These are phyloP conservation scores for Poecilia gillii DNA, from an alignment of 2,797 vertebrate species.

Conservation along the genomic window DNA sequence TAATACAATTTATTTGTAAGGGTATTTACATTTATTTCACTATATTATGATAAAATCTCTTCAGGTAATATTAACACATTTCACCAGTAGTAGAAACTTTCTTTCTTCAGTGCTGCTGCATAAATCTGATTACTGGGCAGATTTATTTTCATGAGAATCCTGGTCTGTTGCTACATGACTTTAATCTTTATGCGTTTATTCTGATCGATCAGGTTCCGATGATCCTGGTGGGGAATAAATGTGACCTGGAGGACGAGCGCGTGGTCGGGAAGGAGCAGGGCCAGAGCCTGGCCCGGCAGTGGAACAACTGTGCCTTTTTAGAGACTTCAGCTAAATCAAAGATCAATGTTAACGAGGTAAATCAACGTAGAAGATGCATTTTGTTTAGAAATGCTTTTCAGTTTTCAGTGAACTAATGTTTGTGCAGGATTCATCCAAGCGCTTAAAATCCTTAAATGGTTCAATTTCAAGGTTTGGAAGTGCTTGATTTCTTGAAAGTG, in stretches of 20 bases:
- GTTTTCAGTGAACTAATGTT: neutral
- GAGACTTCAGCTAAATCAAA: constrained; percentile 99
- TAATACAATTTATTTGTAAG: too few species aligned
- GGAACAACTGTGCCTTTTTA: constrained; percentile 99
- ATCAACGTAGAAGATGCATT: neutral
- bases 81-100: too few species aligned
- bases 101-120: too few species aligned
- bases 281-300: constrained; percentile 97
- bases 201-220: constrained; percentile 90
- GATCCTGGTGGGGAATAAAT: constrained; percentile 99
- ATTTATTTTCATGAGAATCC: too few species aligned
- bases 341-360: constrained; percentile 99
- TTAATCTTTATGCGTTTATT: neutral
- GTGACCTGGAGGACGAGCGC: constrained; percentile 97
- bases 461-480: too few species aligned
- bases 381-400: neutral
- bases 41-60: too few species aligned
- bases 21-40: too few species aligned
- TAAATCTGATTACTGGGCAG: too few species aligned
- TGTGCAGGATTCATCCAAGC: neutral
- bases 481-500: too few species aligned
- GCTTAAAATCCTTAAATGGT: too few species aligned
- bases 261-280: constrained; percentile 99
- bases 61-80: too few species aligned
- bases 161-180: too few species aligned